Evolutionary conservation across 2,888 invertebrate genomes (phyloP).

Genomic region (Catonia carolina): DNA sequence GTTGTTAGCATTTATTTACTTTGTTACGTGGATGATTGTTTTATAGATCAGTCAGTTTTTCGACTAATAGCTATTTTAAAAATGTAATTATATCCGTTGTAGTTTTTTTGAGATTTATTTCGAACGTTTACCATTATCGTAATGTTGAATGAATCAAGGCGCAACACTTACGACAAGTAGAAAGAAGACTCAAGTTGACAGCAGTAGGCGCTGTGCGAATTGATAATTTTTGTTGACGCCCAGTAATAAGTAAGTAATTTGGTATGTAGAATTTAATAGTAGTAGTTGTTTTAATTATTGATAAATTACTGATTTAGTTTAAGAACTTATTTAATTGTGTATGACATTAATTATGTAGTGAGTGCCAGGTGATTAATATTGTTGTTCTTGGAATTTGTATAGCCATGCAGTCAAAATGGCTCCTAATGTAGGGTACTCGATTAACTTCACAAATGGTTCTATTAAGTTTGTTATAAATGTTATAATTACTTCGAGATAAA

Average conservation of each 20-base stretch:
- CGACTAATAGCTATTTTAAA: too few relatives aligned
- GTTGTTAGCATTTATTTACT: too few relatives aligned
- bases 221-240: constrained; percentile 28
- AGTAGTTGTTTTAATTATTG: not conserved
- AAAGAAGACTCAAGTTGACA: not conserved
- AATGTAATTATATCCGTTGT: too few relatives aligned
- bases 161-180: too few relatives aligned
- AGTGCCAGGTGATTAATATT: constrained; percentile 1
- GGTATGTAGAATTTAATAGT: not conserved
- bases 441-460: not conserved
- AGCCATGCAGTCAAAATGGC: constrained; percentile 14
- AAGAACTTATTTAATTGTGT: not conserved
- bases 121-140: too few relatives aligned
- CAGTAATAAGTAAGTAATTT: constrained; percentile 21
- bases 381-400: constrained; percentile 2
- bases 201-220: constrained; percentile 7
- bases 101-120: too few relatives aligned
- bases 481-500: too few relatives aligned
- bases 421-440: constrained; percentile 10
- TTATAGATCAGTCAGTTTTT: too few relatives aligned
- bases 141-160: too few relatives aligned
- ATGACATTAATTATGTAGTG: not conserved
- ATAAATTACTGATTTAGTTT: not conserved
- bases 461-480: too few relatives aligned
- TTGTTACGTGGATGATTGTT: too few relatives aligned